These are phyloP conservation scores for Anthrax anthrax DNA, from an alignment of 2,888 invertebrate species.

Conservation along the genomic window DNA sequence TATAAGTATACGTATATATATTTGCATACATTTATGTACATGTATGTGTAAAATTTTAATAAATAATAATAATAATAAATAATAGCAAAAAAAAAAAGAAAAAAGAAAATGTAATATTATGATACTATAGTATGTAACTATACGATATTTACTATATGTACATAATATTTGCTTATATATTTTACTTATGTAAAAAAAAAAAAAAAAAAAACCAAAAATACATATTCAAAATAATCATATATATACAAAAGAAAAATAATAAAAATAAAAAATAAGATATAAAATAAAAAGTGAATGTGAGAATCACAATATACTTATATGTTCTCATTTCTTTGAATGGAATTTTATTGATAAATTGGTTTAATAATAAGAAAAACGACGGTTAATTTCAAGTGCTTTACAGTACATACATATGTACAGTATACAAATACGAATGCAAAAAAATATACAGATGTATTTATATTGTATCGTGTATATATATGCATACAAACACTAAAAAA, in stretches of 20 bases:
- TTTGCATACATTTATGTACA: no score
- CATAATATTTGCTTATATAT: no score
- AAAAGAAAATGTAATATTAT: background rate
- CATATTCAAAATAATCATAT: no score
- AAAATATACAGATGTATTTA: background rate
- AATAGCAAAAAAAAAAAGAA: background rate
- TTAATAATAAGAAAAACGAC: slow-evolving; percentile 31
- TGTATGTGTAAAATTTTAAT: no score
- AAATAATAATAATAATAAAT: background rate
- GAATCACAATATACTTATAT: background rate
- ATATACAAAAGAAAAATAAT: background rate
- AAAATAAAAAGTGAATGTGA: background rate
- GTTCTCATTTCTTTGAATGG: slow-evolving; percentile 14
- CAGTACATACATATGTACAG: slow-evolving; percentile 2
- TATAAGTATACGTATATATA: no score
- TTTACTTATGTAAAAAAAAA: no score
- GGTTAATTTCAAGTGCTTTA: slow-evolving; percentile 26
- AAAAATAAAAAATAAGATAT: background rate
- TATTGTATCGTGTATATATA: no score
- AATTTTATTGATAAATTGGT: slow-evolving; percentile 34
- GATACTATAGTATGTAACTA: no score
- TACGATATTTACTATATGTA: no score
- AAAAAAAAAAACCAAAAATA: no score
- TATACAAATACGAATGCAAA: background rate
- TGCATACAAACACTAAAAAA: no score